Percentiles rank a stretch among this genome's conserved stretches.
These are phyloP conservation scores for Columba livia DNA, from an alignment of 2,113 vertebrate genomes.

Conservation along the genomic window DNA sequence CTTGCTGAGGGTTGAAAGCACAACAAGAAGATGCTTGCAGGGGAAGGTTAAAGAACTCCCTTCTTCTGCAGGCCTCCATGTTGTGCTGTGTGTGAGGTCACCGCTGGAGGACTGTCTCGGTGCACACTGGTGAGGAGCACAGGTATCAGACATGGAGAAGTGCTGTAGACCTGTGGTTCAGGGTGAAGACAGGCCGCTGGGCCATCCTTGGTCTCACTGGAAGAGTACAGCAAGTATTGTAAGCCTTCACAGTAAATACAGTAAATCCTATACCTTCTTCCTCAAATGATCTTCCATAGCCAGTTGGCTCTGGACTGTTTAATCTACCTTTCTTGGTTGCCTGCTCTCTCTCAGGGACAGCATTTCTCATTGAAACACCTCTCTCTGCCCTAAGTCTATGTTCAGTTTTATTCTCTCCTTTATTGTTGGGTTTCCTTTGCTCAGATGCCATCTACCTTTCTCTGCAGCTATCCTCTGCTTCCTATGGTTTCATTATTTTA, in stretches of 20 bases:
- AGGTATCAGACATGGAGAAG: background rate
- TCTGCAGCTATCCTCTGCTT: background rate
- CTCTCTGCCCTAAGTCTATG: background rate
- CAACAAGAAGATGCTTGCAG: background rate
- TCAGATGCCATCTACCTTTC: background rate
- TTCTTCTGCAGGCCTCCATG: slow-evolving; percentile 68
- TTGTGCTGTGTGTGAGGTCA: slow-evolving; percentile 61
- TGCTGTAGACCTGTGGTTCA: background rate
- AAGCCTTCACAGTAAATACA: background rate
- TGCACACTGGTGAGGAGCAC: slow-evolving; percentile 5
- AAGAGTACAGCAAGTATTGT: background rate
- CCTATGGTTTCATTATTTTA: background rate
- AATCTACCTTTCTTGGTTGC: background rate
- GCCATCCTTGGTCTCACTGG: background rate
- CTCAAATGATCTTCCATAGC: background rate
- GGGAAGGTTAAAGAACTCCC: slow-evolving; percentile 42
- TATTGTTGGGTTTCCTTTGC: background rate
- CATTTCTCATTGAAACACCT: background rate
- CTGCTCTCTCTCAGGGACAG: background rate
- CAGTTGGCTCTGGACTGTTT: background rate
- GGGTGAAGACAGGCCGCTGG: background rate
- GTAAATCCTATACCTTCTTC: background rate
- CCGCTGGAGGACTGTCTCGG: slow-evolving; percentile 21
- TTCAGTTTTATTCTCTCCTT: background rate
- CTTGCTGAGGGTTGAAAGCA: background rate